Evolutionary conservation across 2,888 invertebrate species (phyloP).

Genomic region (Dichetophora obliterata): DNA sequence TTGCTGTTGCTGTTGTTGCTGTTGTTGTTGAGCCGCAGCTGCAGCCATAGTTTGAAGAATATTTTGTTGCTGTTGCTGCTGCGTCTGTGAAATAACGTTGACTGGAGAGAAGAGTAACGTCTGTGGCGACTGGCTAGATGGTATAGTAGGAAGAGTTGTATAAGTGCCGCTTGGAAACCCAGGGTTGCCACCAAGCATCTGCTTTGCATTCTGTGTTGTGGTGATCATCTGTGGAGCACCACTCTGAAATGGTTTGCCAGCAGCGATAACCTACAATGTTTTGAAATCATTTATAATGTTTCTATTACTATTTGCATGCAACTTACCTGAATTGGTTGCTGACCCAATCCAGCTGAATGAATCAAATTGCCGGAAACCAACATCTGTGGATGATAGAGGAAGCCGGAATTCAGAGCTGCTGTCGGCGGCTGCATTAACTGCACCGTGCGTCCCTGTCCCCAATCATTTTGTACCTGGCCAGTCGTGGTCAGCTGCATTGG

Average conservation of each 20-base stretch:
- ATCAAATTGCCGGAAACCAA: slow-evolving; percentile 86
- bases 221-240: slow-evolving; percentile 88
- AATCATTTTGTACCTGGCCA: slow-evolving; percentile 74
- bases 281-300: background rate
- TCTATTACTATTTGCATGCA: background rate
- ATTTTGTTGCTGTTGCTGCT: slow-evolving; percentile 69
- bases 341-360: slow-evolving; percentile 69
- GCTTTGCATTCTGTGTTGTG: slow-evolving; percentile 75
- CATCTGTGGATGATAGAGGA: slow-evolving; percentile 84
- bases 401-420: slow-evolving; percentile 78
- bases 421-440: slow-evolving; percentile 82
- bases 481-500: slow-evolving; percentile 77
- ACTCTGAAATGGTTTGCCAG: slow-evolving; percentile 87
- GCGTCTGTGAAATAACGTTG: slow-evolving; percentile 65
- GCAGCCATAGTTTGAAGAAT: slow-evolving; percentile 66
- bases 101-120: slow-evolving; percentile 79
- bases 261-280: slow-evolving; percentile 73
- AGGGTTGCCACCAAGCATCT: slow-evolving; percentile 72
- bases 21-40: slow-evolving; percentile 58
- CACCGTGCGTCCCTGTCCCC: slow-evolving; percentile 81
- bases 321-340: slow-evolving; percentile 74
- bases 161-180: slow-evolving; percentile 74
- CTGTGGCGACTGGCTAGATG: slow-evolving; percentile 82
- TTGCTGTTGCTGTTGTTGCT: slow-evolving; percentile 60
- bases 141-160: slow-evolving; percentile 72